Evolutionary conservation across 2,797 vertebrate species (phyloP), one percentile per base, ranked within the genome.

Genomic region (Cynodonichthys magdalenae): DNA sequence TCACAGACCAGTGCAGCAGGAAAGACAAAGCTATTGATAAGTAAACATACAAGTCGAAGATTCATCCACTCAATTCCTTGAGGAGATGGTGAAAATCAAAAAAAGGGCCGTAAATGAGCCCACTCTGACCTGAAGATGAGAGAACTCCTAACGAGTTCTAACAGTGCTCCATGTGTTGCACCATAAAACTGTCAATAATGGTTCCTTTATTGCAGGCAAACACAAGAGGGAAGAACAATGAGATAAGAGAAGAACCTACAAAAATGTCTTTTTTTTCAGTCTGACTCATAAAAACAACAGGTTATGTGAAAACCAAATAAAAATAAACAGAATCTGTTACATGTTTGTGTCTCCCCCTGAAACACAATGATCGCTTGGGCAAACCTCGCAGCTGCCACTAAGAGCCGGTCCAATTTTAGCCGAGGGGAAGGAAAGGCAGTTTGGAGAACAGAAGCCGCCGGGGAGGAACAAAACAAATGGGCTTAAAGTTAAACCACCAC

Each of bases 351-450:
- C 73, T 84, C 70, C 44, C 62, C 74, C 77, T 80, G 54, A 66
- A 87, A 87, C 80, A 91, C 87, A 90, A 90, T 89, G 81, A 84
- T 77, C 80, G 71, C 58, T 66, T 74, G 79, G 20, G 42, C 78
- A 62, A 83, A 71, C 61, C 73, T 51, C 70, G 47, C 88, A 89
- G 88, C 89, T 79, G 89, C 86, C 74, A 78, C 73, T 24, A 17
- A 65, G 66, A 70, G 71, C 69, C 15, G 34, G 66, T 79, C 77
- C 89, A 86, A 82, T 89, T 93, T 90, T 91, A 92, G 90, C 81
- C 2, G 20, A 77, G 67, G 78, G 93, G 90, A 91, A 93, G 92
- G 90, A 92, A 92, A 89, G 87, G 85, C 82, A 69, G 79, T 72
- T 76, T 82, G 75, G 80, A 87, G 87, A 86, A 85, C 50, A 59